A percentile compares a stretch with the other conserved stretches of the same genome.
These are phyloP conservation scores for Spinibarbus caldwelli DNA, from an alignment of 2,797 vertebrate genomes.

Conservation along the genomic window DNA sequence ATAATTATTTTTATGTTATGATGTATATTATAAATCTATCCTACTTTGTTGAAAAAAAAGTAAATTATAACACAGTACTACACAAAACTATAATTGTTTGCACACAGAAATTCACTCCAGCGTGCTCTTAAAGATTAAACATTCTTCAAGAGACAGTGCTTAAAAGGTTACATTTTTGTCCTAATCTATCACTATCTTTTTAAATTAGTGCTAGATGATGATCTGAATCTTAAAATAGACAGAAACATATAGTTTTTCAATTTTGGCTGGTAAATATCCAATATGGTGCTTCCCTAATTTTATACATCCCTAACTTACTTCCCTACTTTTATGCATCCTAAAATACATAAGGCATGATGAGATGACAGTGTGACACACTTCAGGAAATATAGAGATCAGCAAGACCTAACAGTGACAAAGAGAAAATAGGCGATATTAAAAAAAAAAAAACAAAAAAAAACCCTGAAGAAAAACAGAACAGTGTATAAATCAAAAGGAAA, in stretches of 20 bases:
- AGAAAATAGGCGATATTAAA: slow-evolving; percentile 34
- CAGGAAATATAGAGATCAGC: slow-evolving; percentile 40
- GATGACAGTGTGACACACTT: neutral
- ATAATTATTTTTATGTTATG: neutral
- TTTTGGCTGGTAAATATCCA: neutral
- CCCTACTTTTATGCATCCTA: neutral
- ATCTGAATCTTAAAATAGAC: neutral
- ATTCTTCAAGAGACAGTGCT: neutral
- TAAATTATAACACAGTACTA: neutral
- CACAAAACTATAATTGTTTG: neutral
- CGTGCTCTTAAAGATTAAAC: neutral
- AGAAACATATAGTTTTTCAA: neutral
- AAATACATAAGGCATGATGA: neutral
- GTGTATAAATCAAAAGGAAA: slow-evolving; percentile 46
- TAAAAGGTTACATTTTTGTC: neutral
- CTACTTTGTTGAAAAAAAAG: neutral
- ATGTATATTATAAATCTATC: neutral
- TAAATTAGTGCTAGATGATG: neutral
- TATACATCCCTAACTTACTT: neutral
- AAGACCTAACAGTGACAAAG: neutral
- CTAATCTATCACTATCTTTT: neutral
- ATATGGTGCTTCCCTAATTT: neutral
- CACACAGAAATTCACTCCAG: neutral
- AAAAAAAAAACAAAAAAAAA: too few species aligned
- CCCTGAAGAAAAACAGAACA: slow-evolving; percentile 31